Base-by-base conservation (phyloP, 2,113 vertebrate genomes). In the Oncorhynchus masou region DNA sequence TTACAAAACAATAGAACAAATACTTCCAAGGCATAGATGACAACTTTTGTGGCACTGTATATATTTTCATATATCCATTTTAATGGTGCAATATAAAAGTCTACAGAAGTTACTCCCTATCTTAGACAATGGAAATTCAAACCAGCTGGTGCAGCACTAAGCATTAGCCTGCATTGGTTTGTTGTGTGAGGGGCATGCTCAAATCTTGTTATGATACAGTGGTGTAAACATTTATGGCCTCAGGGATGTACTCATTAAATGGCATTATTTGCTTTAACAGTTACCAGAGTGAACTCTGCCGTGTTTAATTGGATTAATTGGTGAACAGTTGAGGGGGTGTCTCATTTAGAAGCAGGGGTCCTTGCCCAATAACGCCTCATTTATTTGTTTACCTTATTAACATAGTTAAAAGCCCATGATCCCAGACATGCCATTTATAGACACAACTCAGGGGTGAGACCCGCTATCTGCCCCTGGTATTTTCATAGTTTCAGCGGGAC, bases 261-360 rank as follows among this genome's bases (percentile, higher is more conserved):
- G 57, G 80, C 76, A 81, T 71, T 91, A 87, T 85, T 75, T 79
- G 77, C 73, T 85, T 80, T 88, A 87, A 89, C 80, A 84, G 85
- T 81, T 74, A 80, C 79, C 60, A 71, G 29, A 76, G 82, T 75
- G 66, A 74, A 74, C 76, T 82, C 73, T 85, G 82, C 76, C 76
- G 78, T 51, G 72, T 88, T 85, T 85, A 88, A 88, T 86, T 84
- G 82, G 70, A 67, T 67, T 88, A 90, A 88, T 84, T 86, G 81
- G 76, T 80, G 71, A 68, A 80, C 68, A 64, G 80, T 71, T 83
- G 79, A 86, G 71, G 73, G 75, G 71, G 74, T 72, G 84, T 82
- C 76, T 88, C 71, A 80, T 87, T 88, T 89, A 88, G 76, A 81
- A 79, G 78, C 75, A 79, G 79, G 74, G 78, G 81, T 86, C 77